Evolutionary conservation across 2,888 invertebrate genomes (phyloP).

Genomic region (Aleiodes leptofemur): DNA sequence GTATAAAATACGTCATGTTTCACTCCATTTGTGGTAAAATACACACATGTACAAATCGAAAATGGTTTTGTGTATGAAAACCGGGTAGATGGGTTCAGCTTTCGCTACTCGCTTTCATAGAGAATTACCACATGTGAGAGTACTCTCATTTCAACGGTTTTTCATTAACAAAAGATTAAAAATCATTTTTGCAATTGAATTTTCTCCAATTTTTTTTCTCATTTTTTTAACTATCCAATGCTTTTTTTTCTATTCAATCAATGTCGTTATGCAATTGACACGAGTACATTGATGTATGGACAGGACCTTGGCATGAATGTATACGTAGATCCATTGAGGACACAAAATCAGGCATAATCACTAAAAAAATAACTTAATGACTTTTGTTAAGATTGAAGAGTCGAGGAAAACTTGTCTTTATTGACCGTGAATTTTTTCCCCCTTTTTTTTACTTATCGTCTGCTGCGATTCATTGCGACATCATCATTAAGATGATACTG

Average conservation of each 20-base stretch:
- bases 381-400: slow-evolving; percentile 1
- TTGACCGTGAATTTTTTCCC: slow-evolving; percentile 32
- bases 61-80: slow-evolving; percentile 39
- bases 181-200: slow-evolving; percentile 29
- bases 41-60: slow-evolving; percentile 26
- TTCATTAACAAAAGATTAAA: neutral
- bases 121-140: slow-evolving; percentile 37
- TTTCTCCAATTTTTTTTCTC: too few species aligned
- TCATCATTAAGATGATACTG: slow-evolving; percentile 10
- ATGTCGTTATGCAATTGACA: slow-evolving; percentile 23
- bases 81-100: slow-evolving; percentile 48
- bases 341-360: slow-evolving; percentile 13
- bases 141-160: too few species aligned
- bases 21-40: slow-evolving; percentile 42
- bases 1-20: slow-evolving; percentile 38
- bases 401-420: slow-evolving; percentile 29
- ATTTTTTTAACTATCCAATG: slow-evolving; percentile 10
- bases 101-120: slow-evolving; percentile 51
- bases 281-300: slow-evolving; percentile 13
- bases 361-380: slow-evolving; percentile 17
- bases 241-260: neutral
- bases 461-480: slow-evolving; percentile 8
- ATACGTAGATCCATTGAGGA: neutral
- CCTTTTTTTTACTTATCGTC: neutral
- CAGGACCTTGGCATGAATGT: slow-evolving; percentile 30